Evolutionary conservation across 2,888 invertebrate species (phyloP), one percentile per base, ranked within the genome.

Genomic region (Odontocolon sp.): DNA sequence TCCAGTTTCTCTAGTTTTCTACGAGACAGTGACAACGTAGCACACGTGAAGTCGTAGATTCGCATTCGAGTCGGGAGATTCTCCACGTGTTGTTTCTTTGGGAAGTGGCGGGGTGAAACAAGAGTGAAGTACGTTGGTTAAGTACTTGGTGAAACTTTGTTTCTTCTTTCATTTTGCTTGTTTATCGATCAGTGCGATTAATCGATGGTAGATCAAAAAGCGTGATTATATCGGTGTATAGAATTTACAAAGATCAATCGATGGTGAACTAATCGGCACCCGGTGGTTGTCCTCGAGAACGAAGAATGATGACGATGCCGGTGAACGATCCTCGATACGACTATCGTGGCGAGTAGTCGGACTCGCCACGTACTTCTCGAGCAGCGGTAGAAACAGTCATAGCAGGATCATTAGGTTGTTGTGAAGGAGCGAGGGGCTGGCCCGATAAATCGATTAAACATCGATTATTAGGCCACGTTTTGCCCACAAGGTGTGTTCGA

Each of bases 301-400:
- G 50, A 63, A 72, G 38, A 59, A 59, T 31, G 72, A 69, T 72
- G 68, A 77, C 31, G 69, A 77, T 66, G 72, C 68, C 63, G 68
- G 40, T 72, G 69, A 64, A 31, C 59, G 77, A 77, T 66, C 64
- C 64, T 73, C 72, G 72, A 64, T 63, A 69, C 64, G 72, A 73
- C 56, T 66, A 61, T 77, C 72, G 77, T 73, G 77, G 68, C 77
- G 77, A 73, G 72, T 77, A 69, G 77, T 77, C 45, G 52, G 69
- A 66, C 76, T 77, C 64, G 77, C 72, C 68, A 64, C 77, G 72
- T 52, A 69, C 63, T 42, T 59, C 64, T 11, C 28, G 59, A 54
- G 26, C 28, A 59, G 59, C 57, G 50, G 33, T 8, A 26, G 21
- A 59, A 52, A 31, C 18, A 18, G 26, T 11, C 42, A 33, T 38